Percentiles rank a stretch among this genome's conserved stretches.
phyloP scores from a whole-genome alignment of 1,140 invertebrate genomes.

The Hylyphantes graminicola region DNA sequence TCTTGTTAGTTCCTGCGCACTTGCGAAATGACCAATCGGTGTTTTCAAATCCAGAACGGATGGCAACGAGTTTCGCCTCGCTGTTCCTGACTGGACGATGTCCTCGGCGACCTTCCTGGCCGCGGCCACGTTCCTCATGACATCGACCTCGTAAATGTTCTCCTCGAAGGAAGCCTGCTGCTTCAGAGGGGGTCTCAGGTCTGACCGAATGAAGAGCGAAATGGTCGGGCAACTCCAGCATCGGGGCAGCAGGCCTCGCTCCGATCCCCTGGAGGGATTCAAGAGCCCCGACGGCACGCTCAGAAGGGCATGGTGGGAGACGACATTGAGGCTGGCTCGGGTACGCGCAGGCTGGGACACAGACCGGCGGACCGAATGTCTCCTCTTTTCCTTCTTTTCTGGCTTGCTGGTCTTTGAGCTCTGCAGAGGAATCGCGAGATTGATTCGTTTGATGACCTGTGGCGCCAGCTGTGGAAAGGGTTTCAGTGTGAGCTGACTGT shows the following conservation, averaged over 20 bases:
- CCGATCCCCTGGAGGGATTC: background rate
- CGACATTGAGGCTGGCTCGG: background rate
- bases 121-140: slow-evolving; percentile 81
- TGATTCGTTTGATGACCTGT: background rate
- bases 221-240: slow-evolving; percentile 62
- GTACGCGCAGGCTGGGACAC: slow-evolving; percentile 39
- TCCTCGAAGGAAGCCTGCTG: slow-evolving; percentile 89
- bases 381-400: slow-evolving; percentile 4
- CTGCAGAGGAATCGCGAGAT: background rate
- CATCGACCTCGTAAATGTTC: slow-evolving; percentile 82
- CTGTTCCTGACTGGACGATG: background rate
- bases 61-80: slow-evolving; percentile 55
- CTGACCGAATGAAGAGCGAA: slow-evolving; percentile 62
- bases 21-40: background rate
- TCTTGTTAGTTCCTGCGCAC: background rate
- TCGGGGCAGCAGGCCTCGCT: slow-evolving; percentile 55
- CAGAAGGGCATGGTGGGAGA: too few species aligned
- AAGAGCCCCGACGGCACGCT: slow-evolving; percentile 3
- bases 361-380: slow-evolving; percentile 39
- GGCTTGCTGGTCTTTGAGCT: background rate
- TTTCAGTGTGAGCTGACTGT: background rate
- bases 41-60: background rate
- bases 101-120: slow-evolving; percentile 62
- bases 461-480: background rate
- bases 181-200: slow-evolving; percentile 72